Conservation (phyloP, 2,797 vertebrate species). For the Epinephelus malabaricus region DNA sequence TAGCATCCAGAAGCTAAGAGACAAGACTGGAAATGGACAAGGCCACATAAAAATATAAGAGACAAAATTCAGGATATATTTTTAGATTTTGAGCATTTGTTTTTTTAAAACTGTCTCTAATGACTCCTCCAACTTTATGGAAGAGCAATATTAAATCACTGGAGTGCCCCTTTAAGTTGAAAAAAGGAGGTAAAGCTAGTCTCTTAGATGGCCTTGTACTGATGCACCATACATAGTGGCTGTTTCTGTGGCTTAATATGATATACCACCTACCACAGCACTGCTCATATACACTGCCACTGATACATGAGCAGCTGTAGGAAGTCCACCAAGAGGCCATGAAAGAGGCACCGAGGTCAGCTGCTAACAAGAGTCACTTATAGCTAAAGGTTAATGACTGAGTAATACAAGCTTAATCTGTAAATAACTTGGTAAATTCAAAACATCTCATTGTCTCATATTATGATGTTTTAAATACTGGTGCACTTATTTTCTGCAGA, state of each 20-base stretch:
- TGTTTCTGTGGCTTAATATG: conserved; percentile 2
- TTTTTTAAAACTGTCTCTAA: not conserved
- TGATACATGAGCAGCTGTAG: conserved; percentile 37
- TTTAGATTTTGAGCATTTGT: not conserved
- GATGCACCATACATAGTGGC: not conserved
- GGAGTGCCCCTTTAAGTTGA: not conserved
- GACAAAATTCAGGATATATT: not conserved
- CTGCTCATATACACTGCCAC: not conserved
- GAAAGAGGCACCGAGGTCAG: conserved; percentile 41
- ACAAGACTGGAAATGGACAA: not conserved
- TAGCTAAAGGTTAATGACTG: conserved; percentile 29
- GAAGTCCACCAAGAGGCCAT: conserved; percentile 19
- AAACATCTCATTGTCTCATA: not conserved
- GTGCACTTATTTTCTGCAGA: not conserved
- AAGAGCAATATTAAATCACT: not conserved
- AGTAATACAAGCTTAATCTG: conserved; percentile 23
- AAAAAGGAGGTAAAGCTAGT: not conserved
- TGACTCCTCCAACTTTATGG: not conserved
- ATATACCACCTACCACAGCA: not conserved
- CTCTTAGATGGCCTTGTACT: not conserved
- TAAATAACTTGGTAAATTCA: conserved; percentile 22
- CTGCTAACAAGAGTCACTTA: conserved; percentile 37
- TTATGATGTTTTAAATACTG: conserved; percentile 7
- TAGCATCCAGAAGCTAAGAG: not conserved
- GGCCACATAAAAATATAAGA: not conserved